Base-by-base conservation (phyloP, 2,113 vertebrate species). In the Elachura formosa region DNA sequence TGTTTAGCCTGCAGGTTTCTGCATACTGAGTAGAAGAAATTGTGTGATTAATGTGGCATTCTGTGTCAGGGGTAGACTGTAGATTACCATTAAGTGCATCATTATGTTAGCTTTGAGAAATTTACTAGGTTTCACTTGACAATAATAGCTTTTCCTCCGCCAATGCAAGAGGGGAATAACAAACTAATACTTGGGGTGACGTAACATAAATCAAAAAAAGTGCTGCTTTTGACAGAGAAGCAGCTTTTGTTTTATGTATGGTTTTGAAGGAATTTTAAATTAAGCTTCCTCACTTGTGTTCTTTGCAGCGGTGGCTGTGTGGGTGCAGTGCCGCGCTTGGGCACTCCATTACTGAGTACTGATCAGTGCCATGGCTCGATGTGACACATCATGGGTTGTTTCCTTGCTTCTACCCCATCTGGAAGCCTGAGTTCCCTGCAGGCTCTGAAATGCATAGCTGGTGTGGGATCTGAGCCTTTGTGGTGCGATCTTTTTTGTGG, bases 31-130 rank as follows among this genome's bases (percentile, higher is more conserved):
- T 80, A 91, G 89, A 90, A 93, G 68, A 95, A 97, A 90, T 55
- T 45, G 69, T 97, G 95, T 96, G 95, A 97, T 97, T 94, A 88
- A 97, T 96, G 90, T 95, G 89, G 88, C 88, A 90, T 79, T 79
- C 72, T 0, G 0, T 95, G 95, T 96, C 94, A 94, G 54, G 94
- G 81, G 73, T 87, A 87, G 72, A 81, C 85, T 74, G 86, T 94
- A 91, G 89, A 94, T 96, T 96, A 93, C 84, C 43, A 12, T 92
- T 95, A 97, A 97, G 85, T 95, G 83, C 89, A 95, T 97, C 87
- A 88, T 97, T 97, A 96, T 94, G 88, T 92, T 97, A 96, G 93
- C 91, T 94, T 93, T 74, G 68, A 96, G 97, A 95, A 97, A 95
- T 96, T 96, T 92, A 93, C 73, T 88, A 12, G 68, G 62, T 96